Conservation (phyloP, 2,113 vertebrate species). For the Mastomys coucha region DNA sequence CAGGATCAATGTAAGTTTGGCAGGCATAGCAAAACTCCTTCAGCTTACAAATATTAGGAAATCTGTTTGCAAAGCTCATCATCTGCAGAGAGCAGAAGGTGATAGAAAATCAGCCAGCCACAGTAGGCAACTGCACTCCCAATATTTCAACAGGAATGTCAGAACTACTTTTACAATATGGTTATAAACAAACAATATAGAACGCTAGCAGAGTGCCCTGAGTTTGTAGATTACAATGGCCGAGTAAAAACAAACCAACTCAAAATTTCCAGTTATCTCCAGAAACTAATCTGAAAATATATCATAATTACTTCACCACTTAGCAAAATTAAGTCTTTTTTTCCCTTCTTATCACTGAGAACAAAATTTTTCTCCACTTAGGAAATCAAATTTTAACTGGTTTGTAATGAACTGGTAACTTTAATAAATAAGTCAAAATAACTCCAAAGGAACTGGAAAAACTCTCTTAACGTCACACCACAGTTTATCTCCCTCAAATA, state of each 20-base stretch:
- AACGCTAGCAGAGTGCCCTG: not conserved
- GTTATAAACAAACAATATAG: not conserved
- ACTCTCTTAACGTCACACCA: not conserved
- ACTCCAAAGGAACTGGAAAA: not conserved
- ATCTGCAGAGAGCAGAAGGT: not conserved
- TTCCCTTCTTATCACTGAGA: not conserved
- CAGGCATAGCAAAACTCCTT: conserved; percentile 43
- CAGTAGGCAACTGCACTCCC: not conserved
- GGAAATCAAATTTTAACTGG: conserved; percentile 7
- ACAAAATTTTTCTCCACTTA: not conserved
- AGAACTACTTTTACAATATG: not conserved
- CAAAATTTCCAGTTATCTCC: not conserved
- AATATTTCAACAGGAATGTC: not conserved
- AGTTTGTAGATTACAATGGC: not conserved
- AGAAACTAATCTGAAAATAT: not conserved
- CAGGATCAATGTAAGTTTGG: conserved; percentile 25
- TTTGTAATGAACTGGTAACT: not conserved
- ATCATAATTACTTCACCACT: not conserved
- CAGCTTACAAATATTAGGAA: conserved; percentile 32
- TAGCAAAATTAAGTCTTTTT: not conserved
- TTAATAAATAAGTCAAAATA: not conserved
- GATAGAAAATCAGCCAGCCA: not conserved
- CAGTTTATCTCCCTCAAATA: conserved; percentile 37
- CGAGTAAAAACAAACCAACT: not conserved
- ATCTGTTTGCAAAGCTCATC: conserved; percentile 23